Conservation (phyloP, 2,797 vertebrate species). For the Protosalanx chinensis region DNA sequence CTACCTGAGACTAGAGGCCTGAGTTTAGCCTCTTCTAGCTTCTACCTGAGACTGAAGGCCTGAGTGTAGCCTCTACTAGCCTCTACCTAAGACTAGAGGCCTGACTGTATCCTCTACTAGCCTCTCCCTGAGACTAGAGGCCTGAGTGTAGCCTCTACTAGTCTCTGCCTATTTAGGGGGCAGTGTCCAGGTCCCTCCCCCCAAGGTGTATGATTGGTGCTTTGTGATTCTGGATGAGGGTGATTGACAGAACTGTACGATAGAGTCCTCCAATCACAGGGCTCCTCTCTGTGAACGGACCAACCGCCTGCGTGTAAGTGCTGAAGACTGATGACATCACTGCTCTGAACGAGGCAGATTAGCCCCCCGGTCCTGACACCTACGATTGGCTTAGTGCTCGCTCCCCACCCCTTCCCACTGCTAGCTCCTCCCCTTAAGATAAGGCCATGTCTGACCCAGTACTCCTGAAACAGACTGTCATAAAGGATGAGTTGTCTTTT, state of each 20-base stretch:
- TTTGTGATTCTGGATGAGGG: slow-evolving; percentile 55
- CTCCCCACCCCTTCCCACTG: neutral
- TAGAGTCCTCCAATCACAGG: slow-evolving; percentile 62
- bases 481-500: slow-evolving; percentile 48
- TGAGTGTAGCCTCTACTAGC: no score
- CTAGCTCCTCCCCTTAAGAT: slow-evolving; percentile 52
- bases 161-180: slow-evolving; percentile 14
- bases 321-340: slow-evolving; percentile 59
- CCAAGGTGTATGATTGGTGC: slow-evolving; percentile 56
- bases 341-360: slow-evolving; percentile 38
- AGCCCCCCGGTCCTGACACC: slow-evolving; percentile 9
- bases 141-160: no score
- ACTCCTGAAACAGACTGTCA: slow-evolving; percentile 38
- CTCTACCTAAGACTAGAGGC: no score
- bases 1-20: no score
- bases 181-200: slow-evolving; percentile 37
- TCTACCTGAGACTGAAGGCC: no score
- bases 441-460: slow-evolving; percentile 33
- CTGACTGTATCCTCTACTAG: no score
- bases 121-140: no score
- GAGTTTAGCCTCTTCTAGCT: no score
- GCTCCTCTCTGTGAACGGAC: slow-evolving; percentile 63
- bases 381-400: slow-evolving; percentile 15
- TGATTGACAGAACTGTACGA: slow-evolving; percentile 63
- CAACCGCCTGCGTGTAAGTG: slow-evolving; percentile 69